Evolutionary conservation across 2,888 invertebrate genomes (phyloP).

Genomic region (Ophion slaviceki): DNA sequence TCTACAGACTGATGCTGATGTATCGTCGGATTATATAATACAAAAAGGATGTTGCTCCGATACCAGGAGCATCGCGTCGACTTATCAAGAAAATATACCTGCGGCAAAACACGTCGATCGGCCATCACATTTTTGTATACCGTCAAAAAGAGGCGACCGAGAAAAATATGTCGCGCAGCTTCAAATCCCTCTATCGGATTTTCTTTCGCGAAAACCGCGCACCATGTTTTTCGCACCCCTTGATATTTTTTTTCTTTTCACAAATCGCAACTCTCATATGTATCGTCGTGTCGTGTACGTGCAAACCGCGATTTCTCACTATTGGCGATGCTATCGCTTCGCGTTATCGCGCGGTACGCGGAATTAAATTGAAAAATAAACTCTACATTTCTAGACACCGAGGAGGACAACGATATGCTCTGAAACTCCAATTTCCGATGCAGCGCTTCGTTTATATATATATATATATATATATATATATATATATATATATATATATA

Average conservation of each 20-base stretch:
- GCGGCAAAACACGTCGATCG: background rate
- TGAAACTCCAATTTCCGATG: constrained; percentile 38
- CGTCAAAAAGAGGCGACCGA: background rate
- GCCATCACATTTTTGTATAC: background rate
- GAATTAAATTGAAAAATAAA: constrained; percentile 46
- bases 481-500: background rate
- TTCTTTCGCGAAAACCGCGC: background rate
- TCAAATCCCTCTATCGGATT: background rate
- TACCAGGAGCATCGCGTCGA: constrained; percentile 30
- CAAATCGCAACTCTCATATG: constrained; percentile 10
- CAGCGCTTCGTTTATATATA: background rate
- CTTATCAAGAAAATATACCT: constrained; percentile 9
- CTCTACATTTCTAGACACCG: constrained; percentile 58
- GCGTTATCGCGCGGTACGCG: constrained; percentile 1
- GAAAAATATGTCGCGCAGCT: background rate
- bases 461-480: background rate
- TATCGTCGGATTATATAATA: constrained; percentile 49
- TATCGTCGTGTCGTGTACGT: constrained; percentile 26
- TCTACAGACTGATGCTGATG: background rate
- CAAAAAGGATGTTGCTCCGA: constrained; percentile 38
- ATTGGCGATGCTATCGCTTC: background rate
- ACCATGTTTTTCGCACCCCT: background rate
- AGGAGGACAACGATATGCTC: constrained; percentile 65
- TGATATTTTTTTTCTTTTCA: constrained; percentile 1
- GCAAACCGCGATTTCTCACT: constrained; percentile 21